Percentiles rank a stretch among this genome's conserved stretches.
phyloP scores from a whole-genome alignment of 2,113 vertebrate species.

The Oreotrochilus melanogaster region DNA sequence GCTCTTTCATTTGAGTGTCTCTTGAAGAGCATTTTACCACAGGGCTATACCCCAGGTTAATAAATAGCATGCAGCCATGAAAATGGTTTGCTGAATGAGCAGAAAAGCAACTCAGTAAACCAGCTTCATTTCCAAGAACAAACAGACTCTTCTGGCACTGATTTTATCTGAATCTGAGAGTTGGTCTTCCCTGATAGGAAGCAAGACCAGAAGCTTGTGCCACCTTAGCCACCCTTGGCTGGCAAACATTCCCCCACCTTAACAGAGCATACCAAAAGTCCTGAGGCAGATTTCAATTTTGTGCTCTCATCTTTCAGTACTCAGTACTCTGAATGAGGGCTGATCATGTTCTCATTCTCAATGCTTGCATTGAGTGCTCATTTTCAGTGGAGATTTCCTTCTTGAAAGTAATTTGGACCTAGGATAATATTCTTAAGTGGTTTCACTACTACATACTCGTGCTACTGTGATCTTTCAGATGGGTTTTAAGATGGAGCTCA shows the following conservation, averaged over 20 bases:
- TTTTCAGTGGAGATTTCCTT: neutral
- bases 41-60: slow-evolving; percentile 26
- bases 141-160: neutral
- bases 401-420: neutral
- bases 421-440: neutral
- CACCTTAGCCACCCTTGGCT: neutral
- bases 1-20: slow-evolving; percentile 24
- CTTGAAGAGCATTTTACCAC: neutral
- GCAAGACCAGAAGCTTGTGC: neutral
- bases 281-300: neutral
- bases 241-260: neutral
- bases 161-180: slow-evolving; percentile 12
- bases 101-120: slow-evolving; percentile 43
- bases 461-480: neutral
- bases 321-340: neutral
- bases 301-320: neutral
- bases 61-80: slow-evolving; percentile 11
- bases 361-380: neutral
- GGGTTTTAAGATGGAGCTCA: neutral
- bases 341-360: neutral
- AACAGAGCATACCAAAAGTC: neutral
- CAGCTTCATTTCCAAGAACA: neutral
- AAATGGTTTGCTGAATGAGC: slow-evolving; percentile 35
- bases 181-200: slow-evolving; percentile 4
- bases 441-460: neutral